phyloP scores from a whole-genome alignment of 1,140 invertebrate genomes.

The Macrobrachium rosenbergii region DNA sequence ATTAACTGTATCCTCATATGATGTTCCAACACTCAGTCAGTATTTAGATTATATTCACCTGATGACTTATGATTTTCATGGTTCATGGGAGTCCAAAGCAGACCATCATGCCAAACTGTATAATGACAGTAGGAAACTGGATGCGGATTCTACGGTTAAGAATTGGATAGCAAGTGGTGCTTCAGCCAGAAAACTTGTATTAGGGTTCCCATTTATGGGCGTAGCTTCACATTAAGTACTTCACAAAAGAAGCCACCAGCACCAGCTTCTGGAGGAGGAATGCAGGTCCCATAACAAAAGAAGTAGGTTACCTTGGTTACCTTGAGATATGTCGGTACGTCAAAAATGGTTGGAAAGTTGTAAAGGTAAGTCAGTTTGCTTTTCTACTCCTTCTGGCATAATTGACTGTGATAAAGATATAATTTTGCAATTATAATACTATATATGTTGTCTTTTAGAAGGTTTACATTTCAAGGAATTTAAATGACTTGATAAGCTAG shows the following conservation, averaged over 20 bases:
- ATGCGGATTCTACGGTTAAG: conserved; percentile 67
- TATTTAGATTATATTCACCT: conserved; percentile 67
- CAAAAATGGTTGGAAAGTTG: conserved; percentile 54
- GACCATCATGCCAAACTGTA: conserved; percentile 70
- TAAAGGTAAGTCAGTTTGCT: conserved; percentile 8
- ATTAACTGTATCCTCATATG: conserved; percentile 32
- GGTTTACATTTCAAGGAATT: not conserved
- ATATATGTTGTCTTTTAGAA: not conserved
- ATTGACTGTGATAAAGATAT: no score
- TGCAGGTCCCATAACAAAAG: conserved; percentile 27
- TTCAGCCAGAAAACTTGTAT: conserved; percentile 68
- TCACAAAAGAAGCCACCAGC: conserved; percentile 9
- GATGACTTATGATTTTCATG: conserved; percentile 72
- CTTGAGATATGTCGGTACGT: conserved; percentile 62
- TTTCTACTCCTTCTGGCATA: not conserved
- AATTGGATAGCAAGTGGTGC: conserved; percentile 70
- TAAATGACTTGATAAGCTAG: no score
- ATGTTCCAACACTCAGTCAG: conserved; percentile 54
- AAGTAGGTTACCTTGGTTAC: conserved; percentile 55
- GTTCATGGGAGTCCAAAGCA: conserved; percentile 72
- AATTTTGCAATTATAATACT: no score
- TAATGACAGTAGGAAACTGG: conserved; percentile 25
- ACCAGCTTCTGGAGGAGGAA: not conserved
- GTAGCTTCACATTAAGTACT: conserved; percentile 68
- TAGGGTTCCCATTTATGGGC: conserved; percentile 70